Conservation (phyloP, 2,797 vertebrate species). For the Chloroceryle inda region DNA sequence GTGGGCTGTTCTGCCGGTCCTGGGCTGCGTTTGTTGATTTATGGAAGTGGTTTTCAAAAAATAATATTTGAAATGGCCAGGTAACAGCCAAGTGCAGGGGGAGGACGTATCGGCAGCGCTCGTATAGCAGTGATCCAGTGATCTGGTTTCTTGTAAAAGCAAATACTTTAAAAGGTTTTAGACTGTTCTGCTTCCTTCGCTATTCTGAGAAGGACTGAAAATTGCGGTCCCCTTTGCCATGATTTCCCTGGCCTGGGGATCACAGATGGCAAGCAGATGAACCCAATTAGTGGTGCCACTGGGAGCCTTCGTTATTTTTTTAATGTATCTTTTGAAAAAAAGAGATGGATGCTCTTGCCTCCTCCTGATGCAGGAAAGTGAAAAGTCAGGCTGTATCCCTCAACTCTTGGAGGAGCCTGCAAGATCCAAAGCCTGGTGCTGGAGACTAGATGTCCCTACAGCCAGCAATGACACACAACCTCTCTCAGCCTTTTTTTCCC, state of each 20-base stretch:
- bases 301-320: not conserved
- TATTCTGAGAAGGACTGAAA: constrained; percentile 3
- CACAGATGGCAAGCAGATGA: not conserved
- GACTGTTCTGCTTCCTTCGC: not conserved
- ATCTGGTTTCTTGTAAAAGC: constrained; percentile 59
- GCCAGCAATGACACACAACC: not conserved
- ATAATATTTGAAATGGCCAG: constrained; percentile 62
- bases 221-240: not conserved
- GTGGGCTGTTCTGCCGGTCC: constrained; percentile 2
- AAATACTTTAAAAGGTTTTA: constrained; percentile 24
- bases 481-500: not conserved
- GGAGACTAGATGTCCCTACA: not conserved
- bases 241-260: not conserved
- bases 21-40: constrained; percentile 51
- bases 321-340: not conserved
- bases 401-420: not conserved
- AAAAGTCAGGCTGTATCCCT: not conserved
- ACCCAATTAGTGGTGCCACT: not conserved
- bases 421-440: not conserved
- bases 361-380: not conserved
- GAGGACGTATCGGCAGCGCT: not conserved
- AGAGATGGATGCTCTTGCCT: not conserved
- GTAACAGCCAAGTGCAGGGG: constrained; percentile 53
- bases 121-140: not conserved
- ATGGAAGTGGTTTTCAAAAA: constrained; percentile 71